Base-by-base conservation (phyloP, 2,113 vertebrate species). In the Variabilichromis moorii region DNA sequence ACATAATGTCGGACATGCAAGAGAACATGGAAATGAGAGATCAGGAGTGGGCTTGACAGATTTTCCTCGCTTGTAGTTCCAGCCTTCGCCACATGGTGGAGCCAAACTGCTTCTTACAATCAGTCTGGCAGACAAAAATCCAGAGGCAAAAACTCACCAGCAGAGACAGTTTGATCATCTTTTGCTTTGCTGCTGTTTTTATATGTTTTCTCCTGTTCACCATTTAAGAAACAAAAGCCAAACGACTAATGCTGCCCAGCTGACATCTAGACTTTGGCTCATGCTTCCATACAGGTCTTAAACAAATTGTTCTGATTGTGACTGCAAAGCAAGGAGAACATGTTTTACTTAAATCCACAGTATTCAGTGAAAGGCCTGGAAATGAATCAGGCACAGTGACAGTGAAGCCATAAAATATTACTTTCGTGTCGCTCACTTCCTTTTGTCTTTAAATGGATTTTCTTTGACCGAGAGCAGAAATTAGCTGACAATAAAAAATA, bases 1-100 rank as follows among this genome's bases (percentile, higher is more conserved):
- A 37, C 24, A 35, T 14, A 31, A 24, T 7, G 7, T 82, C 0
- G 14, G 11, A 40, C 31, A 16, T 63, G 2, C 53, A 33, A 19
- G n/a, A 11, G 17, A 14, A 3, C 21, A 19, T 37, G 6, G n/a
- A 2, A 21, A 55, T 19, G 5, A 53, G 51, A 35, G 16, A 33
- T 55, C 9, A 28, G 10, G 51, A 35, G 19, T 2, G 31, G 28
- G n/a, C 7, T 13, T 8, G 19, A 35, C 51, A 50, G 9, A 10
- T 19, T 3, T 13, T 7, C 16, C 9, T 81, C 9, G 1, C 11
- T 42, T 92, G 90, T 33, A 76, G 17, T 92, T 93, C 50, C 68
- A 13, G n/a, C 3, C 19, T 16, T 63, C 4, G 37, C 94, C 94
- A 90, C 83, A 80, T 21, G 95, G 84, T 89, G 94, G 94, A 9